These are phyloP conservation scores for Diloba caeruleocephala DNA, from an alignment of 2,888 invertebrate genomes.

Conservation along the genomic window DNA sequence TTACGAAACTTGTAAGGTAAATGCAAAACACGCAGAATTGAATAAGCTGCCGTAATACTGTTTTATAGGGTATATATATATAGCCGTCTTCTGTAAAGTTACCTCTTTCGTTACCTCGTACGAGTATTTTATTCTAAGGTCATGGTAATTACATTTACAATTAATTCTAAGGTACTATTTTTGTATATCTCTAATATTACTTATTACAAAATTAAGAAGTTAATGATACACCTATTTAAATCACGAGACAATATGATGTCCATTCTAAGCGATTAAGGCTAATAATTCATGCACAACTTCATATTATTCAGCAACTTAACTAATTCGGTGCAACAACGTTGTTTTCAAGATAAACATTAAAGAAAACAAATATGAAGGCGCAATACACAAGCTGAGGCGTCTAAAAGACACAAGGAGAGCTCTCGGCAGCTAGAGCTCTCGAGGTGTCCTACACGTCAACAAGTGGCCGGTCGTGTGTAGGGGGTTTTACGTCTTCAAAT, in stretches of 20 bases:
- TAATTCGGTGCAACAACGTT: slow-evolving; percentile 1
- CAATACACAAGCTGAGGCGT: slow-evolving; percentile 51
- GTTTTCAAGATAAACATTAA: slow-evolving; percentile 31
- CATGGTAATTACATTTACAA: no score
- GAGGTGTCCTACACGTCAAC: slow-evolving; percentile 74
- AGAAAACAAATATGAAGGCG: slow-evolving; percentile 45
- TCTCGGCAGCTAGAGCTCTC: slow-evolving; percentile 77
- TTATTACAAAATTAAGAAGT: no score
- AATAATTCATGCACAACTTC: neutral
- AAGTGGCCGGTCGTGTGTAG: slow-evolving; percentile 78
- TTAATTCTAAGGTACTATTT: no score
- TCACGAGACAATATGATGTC: neutral
- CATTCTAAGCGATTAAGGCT: neutral
- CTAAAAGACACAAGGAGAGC: slow-evolving; percentile 78
- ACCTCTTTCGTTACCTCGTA: no score
- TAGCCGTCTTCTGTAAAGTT: no score
- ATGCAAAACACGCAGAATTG: no score
- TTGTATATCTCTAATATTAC: no score
- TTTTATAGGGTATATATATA: no score
- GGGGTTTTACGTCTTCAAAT: slow-evolving; percentile 53
- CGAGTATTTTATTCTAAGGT: no score
- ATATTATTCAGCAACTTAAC: neutral
- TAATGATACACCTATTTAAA: no score
- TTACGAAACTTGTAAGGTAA: no score
- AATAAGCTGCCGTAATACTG: no score